These are phyloP conservation scores for Oceanodroma leucorhoa DNA, from an alignment of 2,797 vertebrate species.

Conservation along the genomic window DNA sequence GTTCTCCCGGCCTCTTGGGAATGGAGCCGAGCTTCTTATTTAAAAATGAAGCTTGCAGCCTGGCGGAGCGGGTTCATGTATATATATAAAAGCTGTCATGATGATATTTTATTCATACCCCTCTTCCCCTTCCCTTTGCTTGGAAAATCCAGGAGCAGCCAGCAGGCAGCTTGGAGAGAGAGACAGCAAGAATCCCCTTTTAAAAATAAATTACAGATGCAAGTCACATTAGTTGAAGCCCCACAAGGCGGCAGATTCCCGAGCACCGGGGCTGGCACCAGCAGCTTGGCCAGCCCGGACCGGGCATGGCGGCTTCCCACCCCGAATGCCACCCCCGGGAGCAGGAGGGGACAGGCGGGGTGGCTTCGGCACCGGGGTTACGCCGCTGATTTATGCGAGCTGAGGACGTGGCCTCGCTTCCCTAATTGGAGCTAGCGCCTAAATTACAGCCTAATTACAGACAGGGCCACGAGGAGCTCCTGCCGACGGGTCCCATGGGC, in stretches of 20 bases:
- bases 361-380: background rate
- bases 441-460: slow-evolving; percentile 26
- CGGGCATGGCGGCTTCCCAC: background rate
- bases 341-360: background rate
- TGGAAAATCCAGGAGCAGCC: slow-evolving; percentile 67
- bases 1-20: slow-evolving; percentile 39
- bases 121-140: slow-evolving; percentile 60
- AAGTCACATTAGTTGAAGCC: slow-evolving; percentile 60
- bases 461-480: background rate
- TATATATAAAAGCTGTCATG: slow-evolving; percentile 62
- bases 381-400: background rate
- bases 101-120: slow-evolving; percentile 73
- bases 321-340: background rate
- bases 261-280: background rate
- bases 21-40: slow-evolving; percentile 40
- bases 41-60: slow-evolving; percentile 63
- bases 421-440: background rate
- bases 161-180: slow-evolving; percentile 46
- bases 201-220: slow-evolving; percentile 67
- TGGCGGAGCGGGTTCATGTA: slow-evolving; percentile 31
- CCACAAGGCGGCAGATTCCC: background rate
- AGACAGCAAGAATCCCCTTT: slow-evolving; percentile 61
- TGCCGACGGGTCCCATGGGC: rapidly evolving
- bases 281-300: background rate
- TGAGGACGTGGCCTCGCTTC: background rate